Base-by-base conservation (phyloP, 1,140 invertebrate genomes). In the Drosophila santomea region DNA sequence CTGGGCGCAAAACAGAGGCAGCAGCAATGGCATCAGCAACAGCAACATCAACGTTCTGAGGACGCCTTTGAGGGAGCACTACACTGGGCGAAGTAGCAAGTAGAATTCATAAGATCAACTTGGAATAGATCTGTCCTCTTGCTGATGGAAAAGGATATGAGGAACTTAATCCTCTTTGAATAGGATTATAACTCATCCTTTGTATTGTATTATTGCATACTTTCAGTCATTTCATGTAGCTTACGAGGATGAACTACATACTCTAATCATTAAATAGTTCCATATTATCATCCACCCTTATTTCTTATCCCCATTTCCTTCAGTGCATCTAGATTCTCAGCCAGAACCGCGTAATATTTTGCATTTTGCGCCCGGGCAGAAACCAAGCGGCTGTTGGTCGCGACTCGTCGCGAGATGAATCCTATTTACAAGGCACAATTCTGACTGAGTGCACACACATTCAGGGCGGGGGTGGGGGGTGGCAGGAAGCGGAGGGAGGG, bases 381-480 rank as follows among this genome's bases (percentile, higher is more conserved):
- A 67, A 59, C 59, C 72, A 83, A 82, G 69, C 81, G 68, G 61
- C 78, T 80, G 64, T 68, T 77, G 68, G 60, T 76, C 77, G 81
- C 82, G 51, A 57, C 41, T 71, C 50, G 83, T 64, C 50, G 71
- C 84, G 61, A 86, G 83, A 83, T 86, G 82, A 86, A 86, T 86
- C 84, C 83, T 83, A 86, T 86, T 86, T 86, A 83, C 79, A 62
- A 88, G 79, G 72, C 83, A 88, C 72, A 88, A 86, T 84, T 77
- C 47, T 88, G 78, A 71, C 77, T 76, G 80, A 83, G 57, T 80
- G 75, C 63, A 71, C 75, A 66, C 48, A 56, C 35, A 39, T 44
- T 39, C 25, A 10, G 14, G 39, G 39, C 38, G 38, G 38, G 38
- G 14, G 2, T 15, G 3, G 11, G 15, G 35, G 64, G 43, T 11